Evolutionary conservation across 2,113 vertebrate species (phyloP).

Genomic region (Lepidothrix coronata): DNA sequence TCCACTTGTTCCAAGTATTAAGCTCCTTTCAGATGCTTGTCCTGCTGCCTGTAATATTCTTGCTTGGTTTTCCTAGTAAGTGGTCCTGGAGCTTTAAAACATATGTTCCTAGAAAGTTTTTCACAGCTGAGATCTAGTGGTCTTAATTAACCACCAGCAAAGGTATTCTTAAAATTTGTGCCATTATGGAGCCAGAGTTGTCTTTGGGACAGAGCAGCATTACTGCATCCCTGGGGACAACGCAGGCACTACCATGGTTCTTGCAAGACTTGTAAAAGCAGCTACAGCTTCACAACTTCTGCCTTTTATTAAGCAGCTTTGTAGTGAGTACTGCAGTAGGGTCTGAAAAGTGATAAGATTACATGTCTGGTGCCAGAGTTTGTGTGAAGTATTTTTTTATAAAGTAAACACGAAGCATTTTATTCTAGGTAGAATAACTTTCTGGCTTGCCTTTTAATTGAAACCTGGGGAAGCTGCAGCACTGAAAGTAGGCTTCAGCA

Average conservation of each 20-base stretch:
- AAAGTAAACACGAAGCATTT: neutral
- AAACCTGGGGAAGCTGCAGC: neutral
- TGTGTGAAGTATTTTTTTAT: neutral
- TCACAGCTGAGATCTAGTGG: neutral
- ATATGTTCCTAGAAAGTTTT: neutral
- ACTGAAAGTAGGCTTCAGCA: neutral
- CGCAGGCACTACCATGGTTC: neutral
- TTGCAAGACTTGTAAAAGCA: neutral
- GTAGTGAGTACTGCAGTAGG: neutral
- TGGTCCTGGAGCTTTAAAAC: neutral
- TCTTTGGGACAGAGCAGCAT: neutral
- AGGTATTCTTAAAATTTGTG: neutral
- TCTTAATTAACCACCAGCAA: neutral
- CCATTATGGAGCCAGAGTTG: neutral
- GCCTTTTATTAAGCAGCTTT: neutral
- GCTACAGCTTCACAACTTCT: neutral
- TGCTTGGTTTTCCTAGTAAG: neutral
- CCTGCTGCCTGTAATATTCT: neutral
- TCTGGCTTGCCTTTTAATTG: neutral
- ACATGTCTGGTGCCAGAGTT: neutral
- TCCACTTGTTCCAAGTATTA: neutral
- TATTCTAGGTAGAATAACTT: neutral
- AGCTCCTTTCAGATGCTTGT: neutral
- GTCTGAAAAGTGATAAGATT: neutral
- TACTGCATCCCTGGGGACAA: neutral